Conservation (phyloP, 2,113 vertebrate species). For the Myocastor coypus region DNA sequence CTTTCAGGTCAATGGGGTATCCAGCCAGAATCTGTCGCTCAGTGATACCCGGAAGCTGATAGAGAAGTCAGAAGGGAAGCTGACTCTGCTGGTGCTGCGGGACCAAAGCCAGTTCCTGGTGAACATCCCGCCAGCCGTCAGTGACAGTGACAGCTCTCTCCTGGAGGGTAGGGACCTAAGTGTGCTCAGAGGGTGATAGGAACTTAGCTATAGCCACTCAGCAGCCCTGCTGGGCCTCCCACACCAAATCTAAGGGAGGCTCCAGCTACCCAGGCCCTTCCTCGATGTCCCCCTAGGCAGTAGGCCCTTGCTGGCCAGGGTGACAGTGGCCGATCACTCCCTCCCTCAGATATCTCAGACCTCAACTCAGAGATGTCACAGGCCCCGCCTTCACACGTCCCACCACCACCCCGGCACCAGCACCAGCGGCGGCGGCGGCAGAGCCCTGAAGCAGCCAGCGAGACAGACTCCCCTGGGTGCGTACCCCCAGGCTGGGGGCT, state of each 20-base stretch:
- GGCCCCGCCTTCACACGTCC: conserved; percentile 69
- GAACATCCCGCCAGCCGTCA: conserved; percentile 91
- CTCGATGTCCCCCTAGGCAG: background rate
- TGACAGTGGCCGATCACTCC: background rate
- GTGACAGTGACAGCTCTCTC: conserved; percentile 91
- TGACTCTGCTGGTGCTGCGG: conserved; percentile 93
- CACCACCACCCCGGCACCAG: conserved; percentile 60
- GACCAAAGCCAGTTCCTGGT: conserved; percentile 94
- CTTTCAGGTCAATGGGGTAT: conserved; percentile 95
- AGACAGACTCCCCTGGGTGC: conserved; percentile 75
- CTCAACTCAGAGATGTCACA: conserved; percentile 87
- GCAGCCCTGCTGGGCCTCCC: background rate
- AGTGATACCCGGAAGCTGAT: conserved; percentile 95
- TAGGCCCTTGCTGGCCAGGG: background rate
- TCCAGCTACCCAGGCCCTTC: background rate
- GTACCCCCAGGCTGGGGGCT: accelerated
- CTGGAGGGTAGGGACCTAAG: conserved; percentile 89
- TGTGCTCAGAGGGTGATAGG: background rate
- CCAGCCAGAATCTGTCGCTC: conserved; percentile 95
- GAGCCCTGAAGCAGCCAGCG: conserved; percentile 74
- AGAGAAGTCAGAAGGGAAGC: conserved; percentile 92
- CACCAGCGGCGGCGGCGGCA: too few relatives aligned
- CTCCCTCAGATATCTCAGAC: conserved; percentile 93
- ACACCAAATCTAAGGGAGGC: background rate
- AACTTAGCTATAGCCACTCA: background rate